These are phyloP conservation scores for Trissonchulus sp. DNA, from an alignment of 2,888 invertebrate species.

Conservation along the genomic window DNA sequence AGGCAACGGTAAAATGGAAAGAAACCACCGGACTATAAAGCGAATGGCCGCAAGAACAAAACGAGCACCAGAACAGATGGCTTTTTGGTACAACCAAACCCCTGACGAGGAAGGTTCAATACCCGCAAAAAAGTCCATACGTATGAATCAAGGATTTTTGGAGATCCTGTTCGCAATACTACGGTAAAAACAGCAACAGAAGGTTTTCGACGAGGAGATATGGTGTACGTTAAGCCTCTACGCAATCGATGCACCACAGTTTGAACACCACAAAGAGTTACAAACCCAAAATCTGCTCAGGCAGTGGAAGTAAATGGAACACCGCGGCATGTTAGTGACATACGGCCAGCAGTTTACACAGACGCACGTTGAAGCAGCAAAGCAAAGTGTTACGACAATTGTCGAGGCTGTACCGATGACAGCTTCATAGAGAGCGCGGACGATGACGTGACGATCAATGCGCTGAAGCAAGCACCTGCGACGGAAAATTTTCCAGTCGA, in stretches of 20 bases:
- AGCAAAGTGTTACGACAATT: no score
- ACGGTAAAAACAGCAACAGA: no score
- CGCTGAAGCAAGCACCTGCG: no score
- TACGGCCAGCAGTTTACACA: no score
- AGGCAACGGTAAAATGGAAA: slow-evolving; percentile 19
- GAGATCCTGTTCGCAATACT: no score
- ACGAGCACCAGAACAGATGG: neutral
- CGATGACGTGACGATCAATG: no score
- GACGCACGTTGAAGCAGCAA: no score
- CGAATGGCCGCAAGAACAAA: slow-evolving; percentile 24
- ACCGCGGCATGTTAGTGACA: neutral
- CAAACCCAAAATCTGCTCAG: neutral
- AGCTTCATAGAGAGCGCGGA: no score
- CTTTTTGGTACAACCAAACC: slow-evolving; percentile 12
- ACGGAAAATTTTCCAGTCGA: no score
- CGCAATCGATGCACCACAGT: slow-evolving; percentile 7
- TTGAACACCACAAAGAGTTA: neutral
- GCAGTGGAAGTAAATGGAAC: neutral
- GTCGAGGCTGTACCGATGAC: no score
- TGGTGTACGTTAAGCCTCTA: slow-evolving; percentile 10
- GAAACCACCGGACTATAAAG: slow-evolving; percentile 21
- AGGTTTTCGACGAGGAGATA: neutral
- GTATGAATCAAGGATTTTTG: no score
- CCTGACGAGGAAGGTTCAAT: neutral
- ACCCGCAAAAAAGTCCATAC: no score